Evolutionary conservation across 1,140 invertebrate genomes (phyloP), one percentile per base, ranked within the genome.

Genomic region (Cheumatopsyche charites): DNA sequence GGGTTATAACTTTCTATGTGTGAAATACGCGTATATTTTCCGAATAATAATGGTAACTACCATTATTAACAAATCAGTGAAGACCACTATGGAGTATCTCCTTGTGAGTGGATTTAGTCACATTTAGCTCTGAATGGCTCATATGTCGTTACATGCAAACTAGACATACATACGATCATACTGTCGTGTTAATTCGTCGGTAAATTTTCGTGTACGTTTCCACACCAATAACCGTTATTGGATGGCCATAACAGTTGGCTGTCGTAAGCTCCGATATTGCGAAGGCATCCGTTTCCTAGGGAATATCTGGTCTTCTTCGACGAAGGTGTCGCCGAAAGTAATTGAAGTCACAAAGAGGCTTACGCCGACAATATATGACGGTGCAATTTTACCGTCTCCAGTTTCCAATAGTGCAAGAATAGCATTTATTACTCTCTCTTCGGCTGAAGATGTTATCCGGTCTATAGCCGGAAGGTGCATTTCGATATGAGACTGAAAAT

Each of bases 291-390:
- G 65, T 70, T 71, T 74, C 68, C 68, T 67, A 29, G 62, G 58
- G 58, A 52, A 52, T 43, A 47, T 66, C 45, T 41, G 29, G 29
- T 26, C 29, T 36, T 36, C 29, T 36, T 36, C 29, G 29, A 36
- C 29, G 29, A 36, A 36, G 55, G 67, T 70, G 52, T 67, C 70
- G 62, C 43, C 42, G 70, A 70, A 72, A 72, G 73, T 75, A 75
- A 75, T 75, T 75, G 73, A 75, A 75, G 73, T 75, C 70, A 69
- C 73, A 75, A 72, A 75, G 73, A 75, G 73, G 70, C 73, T 75
- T 75, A 75, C 73, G 67, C 26, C 36, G 66, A 75, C 73, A 72
- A 72, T 75, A 72, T 75, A 72, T 72, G 70, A 75, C 70, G 73
- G 70, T 75, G 73, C 73, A 75, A 70, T 75, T 75, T 72, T 67